These are phyloP conservation scores for Chloroceryle amazona DNA, from an alignment of 2,797 vertebrate species.

Conservation along the genomic window DNA sequence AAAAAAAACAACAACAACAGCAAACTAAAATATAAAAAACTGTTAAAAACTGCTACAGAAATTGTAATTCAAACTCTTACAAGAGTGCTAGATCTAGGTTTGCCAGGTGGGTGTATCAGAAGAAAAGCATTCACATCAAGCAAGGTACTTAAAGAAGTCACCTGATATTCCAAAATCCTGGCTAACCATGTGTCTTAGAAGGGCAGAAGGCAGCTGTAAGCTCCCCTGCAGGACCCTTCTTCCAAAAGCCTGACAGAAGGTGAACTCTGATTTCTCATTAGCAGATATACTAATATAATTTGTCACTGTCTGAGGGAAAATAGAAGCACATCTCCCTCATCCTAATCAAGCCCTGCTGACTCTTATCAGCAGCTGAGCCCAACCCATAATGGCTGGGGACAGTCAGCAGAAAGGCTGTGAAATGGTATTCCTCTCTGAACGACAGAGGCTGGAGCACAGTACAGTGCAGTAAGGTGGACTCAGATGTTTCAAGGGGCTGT, in stretches of 20 bases:
- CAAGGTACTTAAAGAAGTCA: background rate
- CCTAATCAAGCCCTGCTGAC: background rate
- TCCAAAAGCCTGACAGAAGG: background rate
- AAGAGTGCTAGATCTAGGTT: background rate
- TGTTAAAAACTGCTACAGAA: background rate
- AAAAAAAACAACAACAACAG: background rate
- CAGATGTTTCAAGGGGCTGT: background rate
- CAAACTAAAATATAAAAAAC: background rate
- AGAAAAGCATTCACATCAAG: background rate
- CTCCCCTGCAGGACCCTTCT: background rate
- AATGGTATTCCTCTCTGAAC: rapidly evolving
- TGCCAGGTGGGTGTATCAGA: background rate
- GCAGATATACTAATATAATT: background rate
- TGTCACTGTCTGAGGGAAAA: background rate
- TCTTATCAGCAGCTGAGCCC: background rate
- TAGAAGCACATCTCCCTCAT: background rate
- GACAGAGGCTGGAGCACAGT: rapidly evolving
- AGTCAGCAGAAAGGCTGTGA: background rate
- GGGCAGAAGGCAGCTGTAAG: background rate
- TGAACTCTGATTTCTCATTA: background rate
- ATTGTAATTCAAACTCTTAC: background rate
- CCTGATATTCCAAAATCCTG: background rate
- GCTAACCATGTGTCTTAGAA: rapidly evolving
- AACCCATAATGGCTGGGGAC: rapidly evolving
- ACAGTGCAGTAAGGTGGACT: background rate